These are phyloP conservation scores for Scaptomyza hsui DNA, from an alignment of 1,140 invertebrate genomes.

Conservation along the genomic window DNA sequence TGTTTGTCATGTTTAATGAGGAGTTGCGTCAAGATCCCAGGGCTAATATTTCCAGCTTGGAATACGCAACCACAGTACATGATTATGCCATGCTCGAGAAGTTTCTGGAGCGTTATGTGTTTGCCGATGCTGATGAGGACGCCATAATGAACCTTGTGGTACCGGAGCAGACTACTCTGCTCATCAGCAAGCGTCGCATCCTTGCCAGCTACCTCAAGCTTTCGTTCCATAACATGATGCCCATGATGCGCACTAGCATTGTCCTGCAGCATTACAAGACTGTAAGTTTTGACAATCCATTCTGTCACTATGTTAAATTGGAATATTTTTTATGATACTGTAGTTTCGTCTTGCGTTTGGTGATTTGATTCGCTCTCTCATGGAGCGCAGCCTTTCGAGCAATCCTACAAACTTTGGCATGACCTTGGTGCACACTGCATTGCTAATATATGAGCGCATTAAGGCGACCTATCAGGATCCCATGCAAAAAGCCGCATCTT, in stretches of 20 bases:
- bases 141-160: not conserved
- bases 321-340: not conserved
- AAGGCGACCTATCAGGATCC: not conserved
- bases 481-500: not conserved
- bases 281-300: constrained; percentile 13
- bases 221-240: constrained; percentile 48
- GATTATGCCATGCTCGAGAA: constrained; percentile 45
- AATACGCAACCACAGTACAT: constrained; percentile 12
- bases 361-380: constrained; percentile 41
- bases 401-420: constrained; percentile 59
- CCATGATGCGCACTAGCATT: constrained; percentile 45
- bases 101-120: constrained; percentile 22
- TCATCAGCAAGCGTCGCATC: constrained; percentile 31
- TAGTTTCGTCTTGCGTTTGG: constrained; percentile 41
- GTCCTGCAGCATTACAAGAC: constrained; percentile 45
- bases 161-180: not conserved
- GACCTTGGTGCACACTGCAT: constrained; percentile 56
- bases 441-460: constrained; percentile 26
- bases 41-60: not conserved
- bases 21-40: not conserved
- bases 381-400: constrained; percentile 40
- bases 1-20: constrained; percentile 38
- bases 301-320: no score
- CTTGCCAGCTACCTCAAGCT: constrained; percentile 55
- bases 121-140: not conserved